Percentiles rank a stretch among this genome's conserved stretches.
phyloP scores from a whole-genome alignment of 2,113 vertebrate genomes.

The Mormyrus lacerda region DNA sequence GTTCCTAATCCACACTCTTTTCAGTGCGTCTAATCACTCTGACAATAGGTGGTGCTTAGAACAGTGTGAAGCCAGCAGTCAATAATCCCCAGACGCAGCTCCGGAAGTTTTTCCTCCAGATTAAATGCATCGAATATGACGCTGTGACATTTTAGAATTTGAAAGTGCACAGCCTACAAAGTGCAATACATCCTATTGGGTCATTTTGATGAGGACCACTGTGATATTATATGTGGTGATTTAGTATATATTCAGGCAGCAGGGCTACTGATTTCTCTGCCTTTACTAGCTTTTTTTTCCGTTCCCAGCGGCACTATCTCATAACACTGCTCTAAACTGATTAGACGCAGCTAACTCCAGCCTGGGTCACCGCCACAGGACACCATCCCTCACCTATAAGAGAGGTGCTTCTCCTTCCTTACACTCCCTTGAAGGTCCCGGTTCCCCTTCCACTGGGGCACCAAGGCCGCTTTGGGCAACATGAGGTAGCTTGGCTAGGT shows the following conservation, averaged over 20 bases:
- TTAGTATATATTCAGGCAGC: not conserved
- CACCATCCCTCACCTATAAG: not conserved
- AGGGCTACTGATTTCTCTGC: not conserved
- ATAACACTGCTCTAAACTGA: not conserved
- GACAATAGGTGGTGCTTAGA: not conserved
- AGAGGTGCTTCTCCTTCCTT: not conserved
- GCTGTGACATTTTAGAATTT: not conserved
- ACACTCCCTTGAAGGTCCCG: not conserved
- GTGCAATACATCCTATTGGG: not conserved
- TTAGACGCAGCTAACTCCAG: not conserved
- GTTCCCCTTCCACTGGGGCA: not conserved
- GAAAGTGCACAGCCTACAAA: not conserved
- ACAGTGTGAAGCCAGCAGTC: not conserved
- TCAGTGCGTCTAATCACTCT: not conserved
- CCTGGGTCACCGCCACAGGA: not conserved
- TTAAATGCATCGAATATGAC: not conserved
- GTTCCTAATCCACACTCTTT: not conserved
- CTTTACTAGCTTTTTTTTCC: not conserved
- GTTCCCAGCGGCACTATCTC: not conserved
- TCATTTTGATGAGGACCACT: not conserved
- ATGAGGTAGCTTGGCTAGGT: not conserved
- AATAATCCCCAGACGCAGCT: not conserved
- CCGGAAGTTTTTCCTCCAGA: not conserved
- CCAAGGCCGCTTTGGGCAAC: not conserved
- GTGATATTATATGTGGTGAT: not conserved